Base-by-base conservation (phyloP, 2,113 vertebrate genomes). In the Rhineura floridana region DNA sequence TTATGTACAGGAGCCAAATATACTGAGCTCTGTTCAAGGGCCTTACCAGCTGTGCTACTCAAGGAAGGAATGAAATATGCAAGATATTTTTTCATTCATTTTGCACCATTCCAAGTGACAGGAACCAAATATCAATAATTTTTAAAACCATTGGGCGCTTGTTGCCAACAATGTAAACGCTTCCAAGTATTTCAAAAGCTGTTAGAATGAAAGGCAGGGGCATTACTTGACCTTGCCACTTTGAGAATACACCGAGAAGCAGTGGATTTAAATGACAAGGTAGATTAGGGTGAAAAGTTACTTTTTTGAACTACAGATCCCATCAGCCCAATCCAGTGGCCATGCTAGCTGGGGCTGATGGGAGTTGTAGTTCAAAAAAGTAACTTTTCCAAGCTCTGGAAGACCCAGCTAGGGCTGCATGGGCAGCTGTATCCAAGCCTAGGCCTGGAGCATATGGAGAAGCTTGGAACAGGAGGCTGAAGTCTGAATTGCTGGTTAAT, bases 1-100 rank as follows among this genome's bases (percentile, higher is more conserved):
- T 79, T 79, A 42, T 91, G 88, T 95, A 92, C 90, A 90, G 94
- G 75, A 94, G 92, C 91, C 0, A 17, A 46, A 89, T 83, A 88
- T 90, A 93, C 93, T 85, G 87, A 93, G 94, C 91, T 90, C 46
- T 93, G 90, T 87, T 94, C 87, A 85, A 59, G 76, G 4, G 69
- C 84, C 90, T 94, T 81, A 89, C 92, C 92, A 94, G 93, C 91
- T 93, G 92, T 89, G 88, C 90, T 95, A 83, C 86, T 86, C 62
- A 81, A 73, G 19, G 70, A 50, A 90, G 88, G 83, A 89, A 73
- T 42, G 67, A 93, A 94, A 92, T 63, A 88, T 87, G 65, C 44
- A 36, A 0, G 85, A 48, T 62, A 55, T 44, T 87, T 50, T n/a
- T 76, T 30, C 15, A 6, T 50, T 63, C 91, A 90, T 90, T 83